Conservation (phyloP, 2,888 invertebrate genomes). For the Limulus polyphemus region DNA sequence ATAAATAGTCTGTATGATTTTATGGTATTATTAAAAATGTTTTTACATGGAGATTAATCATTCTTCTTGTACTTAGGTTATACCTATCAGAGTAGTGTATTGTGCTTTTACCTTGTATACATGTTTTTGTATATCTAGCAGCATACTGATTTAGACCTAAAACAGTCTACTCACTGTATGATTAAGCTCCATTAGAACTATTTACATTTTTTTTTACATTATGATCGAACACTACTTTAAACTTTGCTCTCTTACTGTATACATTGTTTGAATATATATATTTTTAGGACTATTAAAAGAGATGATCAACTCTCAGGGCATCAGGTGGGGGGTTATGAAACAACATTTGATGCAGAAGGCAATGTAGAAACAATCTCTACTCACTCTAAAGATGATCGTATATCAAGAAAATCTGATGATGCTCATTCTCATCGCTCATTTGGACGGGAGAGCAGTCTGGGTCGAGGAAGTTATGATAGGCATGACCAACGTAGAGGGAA, state of each 20-base stretch:
- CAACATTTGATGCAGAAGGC: constrained; percentile 79
- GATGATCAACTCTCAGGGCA: constrained; percentile 50
- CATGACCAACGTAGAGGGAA: constrained; percentile 43
- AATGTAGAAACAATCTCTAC: constrained; percentile 83
- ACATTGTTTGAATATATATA: not conserved
- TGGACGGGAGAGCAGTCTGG: constrained; percentile 17
- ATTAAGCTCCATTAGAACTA: too few species aligned
- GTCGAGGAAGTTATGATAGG: constrained; percentile 13
- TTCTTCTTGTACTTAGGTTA: too few species aligned
- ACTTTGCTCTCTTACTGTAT: not conserved
- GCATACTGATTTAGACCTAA: too few species aligned
- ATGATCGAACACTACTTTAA: too few species aligned
- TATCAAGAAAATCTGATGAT: constrained; percentile 47
- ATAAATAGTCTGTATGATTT: too few species aligned
- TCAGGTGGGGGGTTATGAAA: constrained; percentile 30
- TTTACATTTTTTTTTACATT: too few species aligned
- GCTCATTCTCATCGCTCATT: constrained; percentile 20
- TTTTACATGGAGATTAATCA: too few species aligned
- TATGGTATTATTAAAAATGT: too few species aligned
- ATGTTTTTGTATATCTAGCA: too few species aligned
- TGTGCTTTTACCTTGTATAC: too few species aligned
- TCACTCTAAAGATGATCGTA: constrained; percentile 51
- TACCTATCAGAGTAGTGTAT: too few species aligned
- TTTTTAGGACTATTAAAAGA: constrained; percentile 10
- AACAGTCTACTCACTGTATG: too few species aligned